phyloP scores from a whole-genome alignment of 2,797 vertebrate genomes.

The Falco berigora region DNA sequence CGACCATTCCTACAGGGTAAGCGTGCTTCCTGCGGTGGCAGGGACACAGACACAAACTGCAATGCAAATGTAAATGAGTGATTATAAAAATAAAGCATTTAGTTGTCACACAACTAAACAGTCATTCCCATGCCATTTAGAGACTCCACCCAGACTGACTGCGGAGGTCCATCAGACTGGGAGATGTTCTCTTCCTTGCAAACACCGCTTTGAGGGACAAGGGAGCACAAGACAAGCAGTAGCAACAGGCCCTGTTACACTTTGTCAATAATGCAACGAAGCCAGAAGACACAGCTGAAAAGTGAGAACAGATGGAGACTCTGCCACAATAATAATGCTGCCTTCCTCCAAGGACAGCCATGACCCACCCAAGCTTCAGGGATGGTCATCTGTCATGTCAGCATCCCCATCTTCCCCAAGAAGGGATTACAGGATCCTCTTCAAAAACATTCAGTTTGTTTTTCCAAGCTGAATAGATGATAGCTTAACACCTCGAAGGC shows the following conservation, averaged over 20 bases:
- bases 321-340: background rate
- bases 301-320: background rate
- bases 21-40: background rate
- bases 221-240: background rate
- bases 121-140: background rate
- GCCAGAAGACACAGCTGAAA: background rate
- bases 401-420: background rate
- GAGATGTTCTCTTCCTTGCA: background rate
- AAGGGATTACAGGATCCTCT: background rate
- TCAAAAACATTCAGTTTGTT: background rate
- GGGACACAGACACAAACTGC: background rate
- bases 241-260: fast-evolving
- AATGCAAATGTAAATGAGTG: background rate
- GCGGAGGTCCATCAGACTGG: background rate
- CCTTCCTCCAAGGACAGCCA: background rate
- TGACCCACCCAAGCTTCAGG: background rate
- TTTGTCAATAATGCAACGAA: background rate
- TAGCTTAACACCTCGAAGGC: background rate
- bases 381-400: background rate
- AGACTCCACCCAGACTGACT: background rate
- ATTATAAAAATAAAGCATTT: background rate
- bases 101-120: background rate
- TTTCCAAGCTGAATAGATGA: background rate
- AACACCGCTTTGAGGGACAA: background rate
- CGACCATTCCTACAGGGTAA: background rate